Base-by-base conservation (phyloP, 2,888 invertebrate species). In the Chrysotoxum bicinctum region DNA sequence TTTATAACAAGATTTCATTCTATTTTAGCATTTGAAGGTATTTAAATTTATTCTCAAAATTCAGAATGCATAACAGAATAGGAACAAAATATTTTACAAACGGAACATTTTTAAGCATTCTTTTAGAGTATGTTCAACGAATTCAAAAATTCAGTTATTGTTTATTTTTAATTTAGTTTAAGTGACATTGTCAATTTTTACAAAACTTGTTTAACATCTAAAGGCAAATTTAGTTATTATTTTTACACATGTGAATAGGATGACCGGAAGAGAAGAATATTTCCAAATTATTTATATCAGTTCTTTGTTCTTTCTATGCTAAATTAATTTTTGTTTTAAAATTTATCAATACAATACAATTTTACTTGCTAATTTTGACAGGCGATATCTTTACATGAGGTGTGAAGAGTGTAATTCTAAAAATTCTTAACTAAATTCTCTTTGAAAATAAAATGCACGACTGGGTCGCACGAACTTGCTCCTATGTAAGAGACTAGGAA, bases 191-290 rank as follows among this genome's bases (percentile, higher is more conserved):
- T 58, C 3, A 14, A 19, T 35, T 32, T 32, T 35, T 21, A 10
- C 5, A 16, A 54, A n/a, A 30, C 16, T 30, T 40, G 6, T 43
- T 45, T 9, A 32, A 64, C 19, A 45, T 45, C 30, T 64, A 45
- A 64, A 64, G 64, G 64, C 45, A 45, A 19, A 45, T 30, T 64
- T 30, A 3, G 16, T 45, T 64, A 62, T 43, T 43, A 37, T 40
- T 3, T 37, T 58, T 12, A 23, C 2, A 40, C 5, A 37, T 37
- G 14, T 1, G 9, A 16, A 50, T 56, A 37, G 3, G 8, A 5
- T 10, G n/a, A 16, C 40, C 40, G 10, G 8, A 26, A 43, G 40
- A 60, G 40, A 32, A 54, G 52, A 26, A 30, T 54, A 54, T 54
- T 30, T 50, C 7, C 4, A 50, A 23, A 50, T 23, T 16, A 48